phyloP scores from a whole-genome alignment of 2,888 invertebrate genomes.

The Junonia oenone region DNA sequence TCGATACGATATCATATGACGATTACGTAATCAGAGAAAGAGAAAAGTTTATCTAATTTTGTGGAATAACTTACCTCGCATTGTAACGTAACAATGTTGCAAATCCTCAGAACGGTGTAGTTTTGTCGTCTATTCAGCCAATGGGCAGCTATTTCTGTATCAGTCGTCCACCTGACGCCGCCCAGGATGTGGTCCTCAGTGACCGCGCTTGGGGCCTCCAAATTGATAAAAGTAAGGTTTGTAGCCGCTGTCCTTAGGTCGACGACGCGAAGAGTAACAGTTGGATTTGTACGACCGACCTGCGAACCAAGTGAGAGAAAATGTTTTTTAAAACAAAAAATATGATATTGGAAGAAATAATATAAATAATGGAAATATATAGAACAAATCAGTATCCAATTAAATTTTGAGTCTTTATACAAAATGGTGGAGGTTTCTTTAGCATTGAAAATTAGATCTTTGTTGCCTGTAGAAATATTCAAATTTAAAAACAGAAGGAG shows the following conservation, averaged over 20 bases:
- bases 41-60: background rate
- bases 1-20: too few relatives aligned
- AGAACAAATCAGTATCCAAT: too few relatives aligned
- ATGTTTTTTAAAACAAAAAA: too few relatives aligned
- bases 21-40: too few relatives aligned
- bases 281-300: constrained; percentile 86
- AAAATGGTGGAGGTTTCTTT: too few relatives aligned
- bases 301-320: constrained; percentile 41
- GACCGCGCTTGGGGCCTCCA: constrained; percentile 71
- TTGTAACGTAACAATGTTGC: constrained; percentile 53
- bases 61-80: constrained; percentile 46
- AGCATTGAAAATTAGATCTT: too few relatives aligned
- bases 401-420: too few relatives aligned
- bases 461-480: too few relatives aligned
- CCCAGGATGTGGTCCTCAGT: constrained; percentile 83
- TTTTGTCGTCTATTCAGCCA: constrained; percentile 95
- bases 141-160: constrained; percentile 82
- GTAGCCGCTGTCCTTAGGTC: constrained; percentile 58
- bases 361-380: too few relatives aligned
- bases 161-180: constrained; percentile 86
- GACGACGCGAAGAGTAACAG: constrained; percentile 82
- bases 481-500: too few relatives aligned
- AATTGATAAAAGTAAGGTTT: constrained; percentile 39
- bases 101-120: constrained; percentile 80
- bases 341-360: too few relatives aligned